Conservation (phyloP, 2,797 vertebrate genomes). For the Amniataba percoides region DNA sequence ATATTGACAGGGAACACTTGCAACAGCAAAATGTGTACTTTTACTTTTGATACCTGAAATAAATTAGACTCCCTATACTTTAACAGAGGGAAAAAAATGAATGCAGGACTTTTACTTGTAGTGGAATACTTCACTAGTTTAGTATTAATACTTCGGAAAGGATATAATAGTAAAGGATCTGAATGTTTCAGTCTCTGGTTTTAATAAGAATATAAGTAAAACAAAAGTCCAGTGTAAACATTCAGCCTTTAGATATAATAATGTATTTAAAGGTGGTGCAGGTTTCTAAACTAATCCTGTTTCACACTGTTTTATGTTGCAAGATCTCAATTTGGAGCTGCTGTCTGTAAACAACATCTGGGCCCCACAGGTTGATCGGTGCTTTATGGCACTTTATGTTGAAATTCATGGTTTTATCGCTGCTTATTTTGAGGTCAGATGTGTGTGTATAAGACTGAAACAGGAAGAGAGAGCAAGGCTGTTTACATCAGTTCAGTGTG, state of each 20-base stretch:
- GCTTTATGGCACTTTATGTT: conserved; percentile 13
- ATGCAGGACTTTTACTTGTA: no score
- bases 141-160: no score
- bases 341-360: conserved; percentile 7
- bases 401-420: conserved; percentile 18
- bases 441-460: conserved; percentile 14
- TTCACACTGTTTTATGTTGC: background rate
- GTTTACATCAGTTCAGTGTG: conserved; percentile 25
- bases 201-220: background rate
- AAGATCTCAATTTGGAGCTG: background rate
- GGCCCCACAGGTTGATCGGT: background rate
- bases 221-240: background rate
- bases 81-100: no score
- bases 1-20: no score
- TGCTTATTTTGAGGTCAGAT: conserved; percentile 30
- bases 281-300: background rate
- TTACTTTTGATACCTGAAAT: no score
- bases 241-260: background rate
- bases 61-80: no score
- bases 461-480: conserved; percentile 18
- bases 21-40: no score
- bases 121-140: no score
- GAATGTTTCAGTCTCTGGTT: no score
- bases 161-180: no score
- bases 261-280: background rate